Evolutionary conservation across 2,113 vertebrate genomes (phyloP).

Genomic region (Catharus minimus): DNA sequence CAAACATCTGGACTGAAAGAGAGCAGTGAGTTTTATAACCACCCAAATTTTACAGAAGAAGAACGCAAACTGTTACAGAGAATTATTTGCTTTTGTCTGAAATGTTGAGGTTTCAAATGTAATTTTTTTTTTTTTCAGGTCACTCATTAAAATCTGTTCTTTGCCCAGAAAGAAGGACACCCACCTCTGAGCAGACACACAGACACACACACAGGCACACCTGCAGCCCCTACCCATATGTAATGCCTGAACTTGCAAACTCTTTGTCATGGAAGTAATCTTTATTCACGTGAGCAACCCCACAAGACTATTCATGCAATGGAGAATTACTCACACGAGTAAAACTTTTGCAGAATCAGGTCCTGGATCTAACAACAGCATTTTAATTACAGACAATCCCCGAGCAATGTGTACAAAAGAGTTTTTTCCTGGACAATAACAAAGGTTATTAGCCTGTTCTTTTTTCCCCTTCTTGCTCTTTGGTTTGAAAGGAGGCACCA

Average conservation of each 20-base stretch:
- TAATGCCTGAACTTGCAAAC: slow-evolving; percentile 39
- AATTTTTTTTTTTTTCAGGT: neutral
- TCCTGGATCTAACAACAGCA: slow-evolving; percentile 72
- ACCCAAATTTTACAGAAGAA: neutral
- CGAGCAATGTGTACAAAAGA: slow-evolving; percentile 80
- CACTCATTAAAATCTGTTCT: neutral
- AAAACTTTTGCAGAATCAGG: slow-evolving; percentile 67
- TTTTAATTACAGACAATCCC: slow-evolving; percentile 86
- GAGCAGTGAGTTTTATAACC: neutral
- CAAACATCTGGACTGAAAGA: neutral
- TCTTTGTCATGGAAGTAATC: slow-evolving; percentile 33
- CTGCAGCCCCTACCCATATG: neutral
- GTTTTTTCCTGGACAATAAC: slow-evolving; percentile 77
- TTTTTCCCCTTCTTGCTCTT: slow-evolving; percentile 73
- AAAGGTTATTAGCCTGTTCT: slow-evolving; percentile 88
- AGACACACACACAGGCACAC: neutral
- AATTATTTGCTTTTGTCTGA: neutral
- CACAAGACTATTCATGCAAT: slow-evolving; percentile 47
- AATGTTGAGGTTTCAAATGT: neutral
- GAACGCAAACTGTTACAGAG: neutral
- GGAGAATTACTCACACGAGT: slow-evolving; percentile 53
- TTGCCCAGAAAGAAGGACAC: neutral
- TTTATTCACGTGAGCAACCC: slow-evolving; percentile 49
- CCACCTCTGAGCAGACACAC: neutral
- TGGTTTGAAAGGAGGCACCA: slow-evolving; percentile 85